Percentiles rank a stretch among this genome's conserved stretches.
These are phyloP conservation scores for Caranx melampygus DNA, from an alignment of 2,113 vertebrate species.

Conservation along the genomic window DNA sequence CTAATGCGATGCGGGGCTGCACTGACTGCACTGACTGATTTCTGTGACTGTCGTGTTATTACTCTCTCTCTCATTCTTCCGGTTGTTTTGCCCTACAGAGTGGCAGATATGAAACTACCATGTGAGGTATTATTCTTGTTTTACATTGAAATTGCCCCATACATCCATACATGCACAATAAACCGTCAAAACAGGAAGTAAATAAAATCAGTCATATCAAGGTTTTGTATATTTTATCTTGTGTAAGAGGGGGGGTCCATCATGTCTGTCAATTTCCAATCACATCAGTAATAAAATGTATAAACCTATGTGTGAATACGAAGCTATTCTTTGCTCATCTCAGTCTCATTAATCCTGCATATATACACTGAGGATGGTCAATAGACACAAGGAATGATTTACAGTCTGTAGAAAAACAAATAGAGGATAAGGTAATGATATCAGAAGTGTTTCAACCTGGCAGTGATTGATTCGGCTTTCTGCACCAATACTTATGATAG, in stretches of 20 bases:
- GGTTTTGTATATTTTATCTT: constrained; percentile 4
- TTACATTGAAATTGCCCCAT: constrained; percentile 34
- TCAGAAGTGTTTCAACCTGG: constrained; percentile 36
- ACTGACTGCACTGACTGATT: constrained; percentile 17
- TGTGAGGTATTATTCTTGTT: constrained; percentile 50
- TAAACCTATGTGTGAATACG: neutral
- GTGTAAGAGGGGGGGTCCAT: constrained; percentile 15
- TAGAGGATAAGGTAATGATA: constrained; percentile 26
- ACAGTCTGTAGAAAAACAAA: constrained; percentile 30
- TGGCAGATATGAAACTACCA: constrained; percentile 40
- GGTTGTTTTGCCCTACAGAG: constrained; percentile 12
- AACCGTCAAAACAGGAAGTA: constrained; percentile 15
- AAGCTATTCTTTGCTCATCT: neutral
- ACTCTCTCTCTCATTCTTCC: constrained; percentile 29
- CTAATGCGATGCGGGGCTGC: constrained; percentile 18
- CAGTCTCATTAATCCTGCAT: neutral
- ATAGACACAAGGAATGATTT: constrained; percentile 10
- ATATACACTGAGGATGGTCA: constrained; percentile 1
- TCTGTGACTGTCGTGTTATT: constrained; percentile 28
- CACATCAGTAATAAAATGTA: constrained; percentile 17
- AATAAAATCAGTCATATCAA: constrained; percentile 31
- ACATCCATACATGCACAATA: constrained; percentile 36
- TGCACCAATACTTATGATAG: constrained; percentile 34
- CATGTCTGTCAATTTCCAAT: constrained; percentile 16
- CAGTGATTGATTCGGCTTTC: constrained; percentile 57